A percentile compares a stretch with the other conserved stretches of the same genome.
Evolutionary conservation across 2,113 vertebrate genomes (phyloP).

Genomic region (Platichthys flesus): DNA sequence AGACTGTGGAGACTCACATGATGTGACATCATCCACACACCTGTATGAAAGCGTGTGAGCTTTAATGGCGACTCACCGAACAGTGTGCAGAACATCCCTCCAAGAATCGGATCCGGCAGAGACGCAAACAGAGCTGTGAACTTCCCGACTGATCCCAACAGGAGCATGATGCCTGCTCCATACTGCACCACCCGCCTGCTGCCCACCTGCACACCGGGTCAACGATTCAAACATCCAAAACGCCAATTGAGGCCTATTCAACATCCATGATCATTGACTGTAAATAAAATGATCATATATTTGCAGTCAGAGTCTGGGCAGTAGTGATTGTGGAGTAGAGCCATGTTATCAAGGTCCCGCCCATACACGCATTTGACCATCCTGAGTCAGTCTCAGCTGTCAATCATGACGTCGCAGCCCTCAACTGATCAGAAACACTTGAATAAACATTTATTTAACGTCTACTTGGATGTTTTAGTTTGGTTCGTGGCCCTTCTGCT

Average conservation of each 20-base stretch:
- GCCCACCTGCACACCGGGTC: constrained; percentile 86
- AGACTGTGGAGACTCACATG: not conserved
- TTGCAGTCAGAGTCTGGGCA: not conserved
- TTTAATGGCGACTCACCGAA: constrained; percentile 85
- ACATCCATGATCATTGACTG: too few relatives aligned
- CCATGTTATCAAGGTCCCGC: too few relatives aligned
- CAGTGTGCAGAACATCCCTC: constrained; percentile 97
- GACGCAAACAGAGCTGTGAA: constrained; percentile 96
- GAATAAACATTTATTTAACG: too few relatives aligned
- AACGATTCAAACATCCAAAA: not conserved
- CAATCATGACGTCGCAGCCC: too few relatives aligned
- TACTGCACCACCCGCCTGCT: constrained; percentile 96
- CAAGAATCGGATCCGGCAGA: constrained; percentile 93
- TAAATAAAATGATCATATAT: too few relatives aligned
- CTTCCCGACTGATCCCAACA: constrained; percentile 93
- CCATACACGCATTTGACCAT: too few relatives aligned
- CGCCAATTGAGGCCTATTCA: too few relatives aligned
- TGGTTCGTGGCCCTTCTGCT: too few relatives aligned
- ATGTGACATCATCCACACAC: not conserved
- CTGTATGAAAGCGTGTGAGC: not conserved
- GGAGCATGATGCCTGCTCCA: constrained; percentile 92
- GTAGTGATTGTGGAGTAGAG: too few relatives aligned
- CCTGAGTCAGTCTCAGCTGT: too few relatives aligned
- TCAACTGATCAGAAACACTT: too few relatives aligned
- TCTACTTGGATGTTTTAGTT: too few relatives aligned